Base-by-base conservation (phyloP, 2,797 vertebrate species). In the Dendrocincla tyrannina region DNA sequence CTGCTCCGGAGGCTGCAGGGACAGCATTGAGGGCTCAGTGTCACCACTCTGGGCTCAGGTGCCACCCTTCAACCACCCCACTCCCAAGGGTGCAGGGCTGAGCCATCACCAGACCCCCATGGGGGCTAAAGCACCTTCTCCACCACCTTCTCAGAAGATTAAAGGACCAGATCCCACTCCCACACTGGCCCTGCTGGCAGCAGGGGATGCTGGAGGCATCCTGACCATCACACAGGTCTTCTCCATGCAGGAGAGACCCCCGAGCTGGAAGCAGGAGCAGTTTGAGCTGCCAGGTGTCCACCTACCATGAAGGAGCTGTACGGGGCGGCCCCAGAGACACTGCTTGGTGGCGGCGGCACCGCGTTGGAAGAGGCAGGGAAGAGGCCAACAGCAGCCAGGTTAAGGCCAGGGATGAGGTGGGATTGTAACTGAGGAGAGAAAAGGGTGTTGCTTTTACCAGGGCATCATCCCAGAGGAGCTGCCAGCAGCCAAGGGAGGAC, bases 351-450 rank as follows among this genome's bases (percentile, higher is more conserved):
- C 1, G 99, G 99, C 0, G 99, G 99, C 39, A 99, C 97, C 0
- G 98, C 96, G 0, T 97, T 98, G 89, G 98, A 98, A 4, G 99
- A 99, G 64, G 99, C 98, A 35, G 99, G 99, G 97, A 99, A 99
- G 56, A 99, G 98, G 13, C 99, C 99, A 7, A 99, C 98, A 0
- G 99, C 99, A 3, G 99, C 98, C 66, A 99, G 96, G 97, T 99
- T 99, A 41, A 99, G 98, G 35, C 99, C 99, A 5, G 99, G 99
- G 92, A 99, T 99, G 97, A 99, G 98, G 89, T 99, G 99, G 27
- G 99, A 99, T 95, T 99, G 99, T 97, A 99, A 97, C 99, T 99
- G 95, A 52, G 59, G 58, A 58, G 16, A 76, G 23, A 28, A 39
- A 68, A 0, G 24, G 11, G 77, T 17, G 5, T 56, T 68, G 42